Evolutionary conservation across 2,113 vertebrate species (phyloP).

Genomic region (Axis porcinus): DNA sequence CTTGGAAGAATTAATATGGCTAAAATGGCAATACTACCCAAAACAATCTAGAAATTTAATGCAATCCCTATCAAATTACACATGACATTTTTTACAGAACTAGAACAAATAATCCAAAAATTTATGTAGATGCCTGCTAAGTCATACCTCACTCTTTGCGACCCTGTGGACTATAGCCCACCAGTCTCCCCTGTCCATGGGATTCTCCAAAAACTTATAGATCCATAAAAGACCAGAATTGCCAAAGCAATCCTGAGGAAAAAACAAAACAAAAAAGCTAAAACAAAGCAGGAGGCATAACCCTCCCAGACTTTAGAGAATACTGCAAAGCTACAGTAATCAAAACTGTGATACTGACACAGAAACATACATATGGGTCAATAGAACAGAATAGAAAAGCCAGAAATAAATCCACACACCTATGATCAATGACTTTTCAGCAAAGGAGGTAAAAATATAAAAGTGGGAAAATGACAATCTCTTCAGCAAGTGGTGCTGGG

Average conservation of each 20-base stretch:
- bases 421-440: neutral
- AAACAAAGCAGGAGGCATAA: neutral
- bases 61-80: neutral
- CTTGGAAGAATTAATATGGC: neutral
- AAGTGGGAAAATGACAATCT: neutral
- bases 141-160: neutral
- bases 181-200: neutral
- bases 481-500: neutral
- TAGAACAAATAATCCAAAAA: neutral
- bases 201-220: neutral
- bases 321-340: neutral
- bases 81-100: neutral
- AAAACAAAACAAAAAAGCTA: neutral
- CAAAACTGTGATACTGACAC: neutral
- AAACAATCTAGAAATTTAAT: neutral
- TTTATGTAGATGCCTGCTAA: neutral
- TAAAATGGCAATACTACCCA: neutral
- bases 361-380: neutral
- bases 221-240: neutral
- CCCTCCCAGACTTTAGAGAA: neutral
- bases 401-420: neutral
- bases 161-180: neutral
- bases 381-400: neutral
- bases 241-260: neutral
- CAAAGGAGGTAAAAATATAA: neutral